Evolutionary conservation across 2,888 invertebrate species (phyloP), one percentile per base, ranked within the genome.

Genomic region (Nomada goodeniana): DNA sequence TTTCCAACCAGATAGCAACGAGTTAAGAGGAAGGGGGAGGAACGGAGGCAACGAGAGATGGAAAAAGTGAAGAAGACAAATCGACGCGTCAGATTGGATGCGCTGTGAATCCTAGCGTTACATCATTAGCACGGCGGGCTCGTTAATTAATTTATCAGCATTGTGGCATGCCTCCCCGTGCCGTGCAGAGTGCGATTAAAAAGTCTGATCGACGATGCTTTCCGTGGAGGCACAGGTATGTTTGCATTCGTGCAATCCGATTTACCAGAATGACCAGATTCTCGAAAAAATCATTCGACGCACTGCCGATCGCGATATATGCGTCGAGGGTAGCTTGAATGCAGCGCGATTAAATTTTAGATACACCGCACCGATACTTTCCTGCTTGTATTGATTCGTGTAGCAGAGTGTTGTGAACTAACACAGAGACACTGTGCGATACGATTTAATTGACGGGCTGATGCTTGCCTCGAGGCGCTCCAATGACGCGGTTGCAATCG

Each of bases 141-240:
- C 82, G 84, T 85, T 84, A 84, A 85, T 85, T 85, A 85, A 85
- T 84, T 84, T 75, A 70, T 73, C 75, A 57, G 61, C 71, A 60
- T 77, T 82, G 71, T 20, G 72, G 71, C 64, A 23, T 59, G 50
- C 29, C 75, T 75, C 63, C 50, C 42, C 18, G 26, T 10, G 11
- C 20, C 36, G 18, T 50, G 73, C 5, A 65, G 60, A 59, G 63
- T 59, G 20, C 55, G 64, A 42, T 64, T 77, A 80, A 80, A 82
- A 79, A 79, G 80, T 13, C 55, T 59, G 68, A 72, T 63, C 77
- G 77, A 80, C 83, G n/a, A 75, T 80, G 72, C 77, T 80, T 75
- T 69, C 29, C 76, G 67, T 53, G 44, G 72, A 36, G 57, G 67
- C 60, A 79, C 65, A 52, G 20, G 61, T 73, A 53, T 70, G 73